phyloP scores from a whole-genome alignment of 2,113 vertebrate species.

The Parotia lawesii region DNA sequence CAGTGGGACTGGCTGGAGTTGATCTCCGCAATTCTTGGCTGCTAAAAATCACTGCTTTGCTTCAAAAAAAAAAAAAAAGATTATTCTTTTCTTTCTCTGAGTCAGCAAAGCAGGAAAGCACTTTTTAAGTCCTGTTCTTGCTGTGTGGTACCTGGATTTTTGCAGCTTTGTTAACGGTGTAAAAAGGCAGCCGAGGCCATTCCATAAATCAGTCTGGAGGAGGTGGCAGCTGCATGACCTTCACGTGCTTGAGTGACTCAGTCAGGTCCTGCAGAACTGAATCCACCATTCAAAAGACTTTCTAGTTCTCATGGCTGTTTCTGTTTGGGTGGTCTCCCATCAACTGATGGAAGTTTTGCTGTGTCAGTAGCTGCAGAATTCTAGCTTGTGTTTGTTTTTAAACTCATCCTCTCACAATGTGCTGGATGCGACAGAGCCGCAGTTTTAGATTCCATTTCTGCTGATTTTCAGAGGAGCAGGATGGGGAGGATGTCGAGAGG shows the following conservation, averaged over 20 bases:
- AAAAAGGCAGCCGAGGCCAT: not conserved
- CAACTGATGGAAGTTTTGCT: not conserved
- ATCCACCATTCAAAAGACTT: not conserved
- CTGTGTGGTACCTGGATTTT: not conserved
- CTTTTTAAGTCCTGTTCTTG: not conserved
- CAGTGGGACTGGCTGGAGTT: not conserved
- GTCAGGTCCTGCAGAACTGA: not conserved
- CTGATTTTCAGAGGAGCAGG: conserved; percentile 69
- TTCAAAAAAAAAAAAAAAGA: not conserved
- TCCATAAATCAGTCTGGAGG: not conserved
- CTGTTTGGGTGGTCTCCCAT: not conserved
- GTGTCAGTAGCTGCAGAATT: not conserved
- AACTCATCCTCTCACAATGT: no score
- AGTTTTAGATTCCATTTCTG: not conserved
- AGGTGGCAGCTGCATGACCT: rapidly evolving
- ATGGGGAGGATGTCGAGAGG: conserved; percentile 64
- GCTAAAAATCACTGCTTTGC: not conserved
- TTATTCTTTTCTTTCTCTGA: not conserved
- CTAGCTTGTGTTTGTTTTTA: not conserved
- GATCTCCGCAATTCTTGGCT: not conserved
- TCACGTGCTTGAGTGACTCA: not conserved
- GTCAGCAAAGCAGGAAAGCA: not conserved
- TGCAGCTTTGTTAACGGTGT: not conserved
- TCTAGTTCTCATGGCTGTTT: rapidly evolving
- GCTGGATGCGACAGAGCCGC: not conserved